A percentile compares a stretch with the other conserved stretches of the same genome.
These are phyloP conservation scores for Acronicta aceris DNA, from an alignment of 2,888 invertebrate genomes.

Conservation along the genomic window DNA sequence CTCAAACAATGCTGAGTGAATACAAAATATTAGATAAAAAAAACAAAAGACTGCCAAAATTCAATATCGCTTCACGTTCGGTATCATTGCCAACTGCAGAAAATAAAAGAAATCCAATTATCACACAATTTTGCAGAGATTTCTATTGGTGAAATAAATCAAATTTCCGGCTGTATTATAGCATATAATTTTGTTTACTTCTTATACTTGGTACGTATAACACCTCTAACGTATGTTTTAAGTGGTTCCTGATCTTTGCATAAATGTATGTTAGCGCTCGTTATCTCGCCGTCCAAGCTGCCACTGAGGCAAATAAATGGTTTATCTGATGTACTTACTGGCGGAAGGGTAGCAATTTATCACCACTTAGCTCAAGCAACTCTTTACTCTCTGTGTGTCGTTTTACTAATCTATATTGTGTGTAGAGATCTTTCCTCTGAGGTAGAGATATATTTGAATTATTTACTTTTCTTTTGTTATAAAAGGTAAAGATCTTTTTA, in stretches of 20 bases:
- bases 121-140: too few species aligned
- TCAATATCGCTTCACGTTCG: neutral
- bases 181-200: neutral
- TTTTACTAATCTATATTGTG: neutral
- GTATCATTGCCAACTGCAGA: neutral
- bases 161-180: too few species aligned
- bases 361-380: constrained; percentile 4
- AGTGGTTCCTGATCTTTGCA: constrained; percentile 3
- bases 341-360: constrained; percentile 9
- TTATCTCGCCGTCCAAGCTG: constrained; percentile 13
- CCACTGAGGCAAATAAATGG: constrained; percentile 17
- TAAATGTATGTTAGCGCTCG: constrained; percentile 5
- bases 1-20: too few species aligned
- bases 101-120: too few species aligned
- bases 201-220: neutral
- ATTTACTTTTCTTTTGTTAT: too few species aligned
- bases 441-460: too few species aligned
- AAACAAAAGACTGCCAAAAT: too few species aligned
- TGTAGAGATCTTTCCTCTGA: too few species aligned
- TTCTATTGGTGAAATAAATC: too few species aligned
- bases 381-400: constrained; percentile 1
- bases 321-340: constrained; percentile 3
- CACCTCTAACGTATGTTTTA: neutral
- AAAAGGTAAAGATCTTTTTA: too few species aligned
- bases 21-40: too few species aligned